Evolutionary conservation across 2,113 vertebrate genomes (phyloP), one percentile per base, ranked within the genome.

Genomic region (Atractosteus spatula): DNA sequence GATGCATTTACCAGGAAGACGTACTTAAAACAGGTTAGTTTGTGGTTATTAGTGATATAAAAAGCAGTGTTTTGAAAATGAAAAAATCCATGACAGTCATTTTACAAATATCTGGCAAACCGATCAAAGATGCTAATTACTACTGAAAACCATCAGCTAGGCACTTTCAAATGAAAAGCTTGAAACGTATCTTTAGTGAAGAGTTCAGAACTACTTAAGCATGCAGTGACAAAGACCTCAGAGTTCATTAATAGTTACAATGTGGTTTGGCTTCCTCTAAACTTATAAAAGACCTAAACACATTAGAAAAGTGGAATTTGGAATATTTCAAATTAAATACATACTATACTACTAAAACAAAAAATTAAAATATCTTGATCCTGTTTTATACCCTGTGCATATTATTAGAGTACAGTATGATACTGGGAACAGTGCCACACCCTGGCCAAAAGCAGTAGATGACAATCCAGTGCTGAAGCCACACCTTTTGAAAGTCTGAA

Each of bases 401-500:
- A n/a, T n/a, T n/a, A n/a, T n/a, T n/a, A n/a, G n/a, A n/a, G n/a
- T n/a, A n/a, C n/a, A n/a, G n/a, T n/a, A 29, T 29, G 17, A 29
- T 29, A 66, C 16, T 47, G 42, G 16, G 8, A 42, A 59, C 63
- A 67, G 71, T 59, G 71, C 63, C 11, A 66, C 2, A 51, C 41
- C 11, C 17, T 43, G 68, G 68, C 5, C 54, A 51, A 11, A 11
- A 68, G 59, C 51, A 41, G 29, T 62, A 45, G n/a, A n/a, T 55
- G 44, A 17, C 8, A 61, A 47, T 74, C 61, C 71, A 69, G 63
- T 76, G 66, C 44, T 63, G 55, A 14, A 51, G 63, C 17, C 62
- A 61, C 72, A 44, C 57, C 74, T 55, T 76, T 78, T 51, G 80
- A 78, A 68, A 17, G 43, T 55, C 51, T 80, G 72, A 55, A 78